Evolutionary conservation across 2,888 invertebrate genomes (phyloP).

Genomic region (Epicampocera succincta): DNA sequence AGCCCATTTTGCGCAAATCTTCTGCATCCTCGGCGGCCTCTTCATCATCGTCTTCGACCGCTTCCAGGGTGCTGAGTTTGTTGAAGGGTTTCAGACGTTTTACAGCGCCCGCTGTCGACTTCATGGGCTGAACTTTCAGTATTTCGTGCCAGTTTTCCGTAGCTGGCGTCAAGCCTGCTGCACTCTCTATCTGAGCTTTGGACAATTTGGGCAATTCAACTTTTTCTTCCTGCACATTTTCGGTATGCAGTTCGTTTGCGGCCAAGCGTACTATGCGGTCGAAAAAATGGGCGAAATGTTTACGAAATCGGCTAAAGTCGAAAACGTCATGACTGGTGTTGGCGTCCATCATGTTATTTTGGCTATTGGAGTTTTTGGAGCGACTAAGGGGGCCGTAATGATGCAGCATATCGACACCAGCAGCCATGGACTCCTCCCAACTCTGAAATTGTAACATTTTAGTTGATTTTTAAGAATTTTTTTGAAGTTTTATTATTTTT

Average conservation of each 20-base stretch:
- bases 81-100: slow-evolving; percentile 63
- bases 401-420: slow-evolving; percentile 80
- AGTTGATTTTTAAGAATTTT: background rate
- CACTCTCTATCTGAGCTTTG: slow-evolving; percentile 42
- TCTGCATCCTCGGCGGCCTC: slow-evolving; percentile 77
- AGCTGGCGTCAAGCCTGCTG: background rate
- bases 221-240: slow-evolving; percentile 17
- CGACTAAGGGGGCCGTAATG: slow-evolving; percentile 79
- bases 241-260: slow-evolving; percentile 59
- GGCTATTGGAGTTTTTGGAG: slow-evolving; percentile 73
- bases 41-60: slow-evolving; percentile 78
- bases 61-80: slow-evolving; percentile 74
- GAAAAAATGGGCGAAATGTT: slow-evolving; percentile 78
- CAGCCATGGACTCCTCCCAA: slow-evolving; percentile 81
- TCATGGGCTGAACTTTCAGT: slow-evolving; percentile 64
- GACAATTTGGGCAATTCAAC: slow-evolving; percentile 48
- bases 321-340: slow-evolving; percentile 74
- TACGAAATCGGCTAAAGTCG: slow-evolving; percentile 78
- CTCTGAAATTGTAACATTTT: slow-evolving; percentile 72
- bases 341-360: slow-evolving; percentile 72
- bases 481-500: background rate
- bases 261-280: slow-evolving; percentile 79
- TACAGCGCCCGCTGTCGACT: slow-evolving; percentile 47
- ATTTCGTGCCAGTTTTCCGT: slow-evolving; percentile 62
- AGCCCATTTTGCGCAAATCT: slow-evolving; percentile 77